Evolutionary conservation across 2,888 invertebrate genomes (phyloP).

Genomic region (Cremastinae sp.): DNA sequence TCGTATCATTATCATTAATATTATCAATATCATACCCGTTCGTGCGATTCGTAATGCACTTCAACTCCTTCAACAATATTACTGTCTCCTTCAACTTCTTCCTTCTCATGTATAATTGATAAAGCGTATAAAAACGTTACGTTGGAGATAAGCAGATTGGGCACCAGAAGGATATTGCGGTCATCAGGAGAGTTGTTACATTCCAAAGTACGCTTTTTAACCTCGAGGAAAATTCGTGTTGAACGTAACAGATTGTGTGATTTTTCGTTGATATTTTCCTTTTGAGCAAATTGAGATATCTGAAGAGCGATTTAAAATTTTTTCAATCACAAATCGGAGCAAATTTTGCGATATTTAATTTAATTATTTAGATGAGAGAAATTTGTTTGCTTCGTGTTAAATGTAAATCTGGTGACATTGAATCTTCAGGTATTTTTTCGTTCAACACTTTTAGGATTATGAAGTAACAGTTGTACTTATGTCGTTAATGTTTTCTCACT

Average conservation of each 20-base stretch:
- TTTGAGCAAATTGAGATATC: too few relatives aligned
- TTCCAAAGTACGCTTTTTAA: slow-evolving; percentile 28
- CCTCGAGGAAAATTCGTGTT: slow-evolving; percentile 8
- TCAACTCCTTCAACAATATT: slow-evolving; percentile 28
- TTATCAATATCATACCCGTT: slow-evolving; percentile 57
- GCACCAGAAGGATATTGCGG: slow-evolving; percentile 47
- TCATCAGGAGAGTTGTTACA: slow-evolving; percentile 4
- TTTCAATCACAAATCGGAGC: too few relatives aligned
- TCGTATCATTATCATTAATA: slow-evolving; percentile 35
- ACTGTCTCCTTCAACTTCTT: slow-evolving; percentile 13
- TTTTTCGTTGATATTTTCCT: too few relatives aligned
- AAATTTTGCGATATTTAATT: too few relatives aligned
- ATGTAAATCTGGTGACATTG: not conserved
- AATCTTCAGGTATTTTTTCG: not conserved
- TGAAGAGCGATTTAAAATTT: too few relatives aligned
- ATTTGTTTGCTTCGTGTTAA: too few relatives aligned
- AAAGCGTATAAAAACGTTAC: slow-evolving; percentile 61
- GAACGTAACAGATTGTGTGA: not conserved
- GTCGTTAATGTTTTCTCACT: slow-evolving; percentile 8
- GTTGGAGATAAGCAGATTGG: slow-evolving; percentile 54
- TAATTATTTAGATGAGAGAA: too few relatives aligned
- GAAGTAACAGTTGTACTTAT: slow-evolving; percentile 7
- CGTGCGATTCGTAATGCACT: slow-evolving; percentile 42
- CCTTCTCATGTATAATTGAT: slow-evolving; percentile 48
- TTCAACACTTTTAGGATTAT: not conserved